phyloP scores from a whole-genome alignment of 2,888 invertebrate species.

The Drosophila meridiana region DNA sequence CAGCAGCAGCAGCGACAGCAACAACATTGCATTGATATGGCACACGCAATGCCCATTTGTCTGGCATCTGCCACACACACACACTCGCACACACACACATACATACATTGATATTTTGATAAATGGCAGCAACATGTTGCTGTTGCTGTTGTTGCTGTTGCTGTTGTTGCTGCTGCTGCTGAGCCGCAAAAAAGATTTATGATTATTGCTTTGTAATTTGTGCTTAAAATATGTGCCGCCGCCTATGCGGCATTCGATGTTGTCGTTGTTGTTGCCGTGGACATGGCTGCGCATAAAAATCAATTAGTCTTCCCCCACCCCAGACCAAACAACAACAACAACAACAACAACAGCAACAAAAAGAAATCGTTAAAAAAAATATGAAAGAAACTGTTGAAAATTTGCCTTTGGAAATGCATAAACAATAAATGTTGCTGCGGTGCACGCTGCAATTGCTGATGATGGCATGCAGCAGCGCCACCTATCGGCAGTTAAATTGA shows the following conservation, averaged over 20 bases:
- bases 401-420: constrained; percentile 45
- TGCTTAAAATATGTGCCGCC: constrained; percentile 79
- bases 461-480: constrained; percentile 77
- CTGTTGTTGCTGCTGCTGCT: constrained; percentile 41
- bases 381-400: constrained; percentile 32
- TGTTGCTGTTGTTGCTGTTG: constrained; percentile 49
- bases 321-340: not conserved
- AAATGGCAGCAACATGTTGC: constrained; percentile 75
- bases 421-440: constrained; percentile 67
- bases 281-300: constrained; percentile 67
- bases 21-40: constrained; percentile 61
- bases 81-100: constrained; percentile 21
- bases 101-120: constrained; percentile 63
- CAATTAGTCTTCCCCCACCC: constrained; percentile 59
- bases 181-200: constrained; percentile 80
- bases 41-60: constrained; percentile 76
- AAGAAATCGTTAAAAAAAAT: not conserved
- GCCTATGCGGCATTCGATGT: constrained; percentile 53
- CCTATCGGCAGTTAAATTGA: constrained; percentile 79
- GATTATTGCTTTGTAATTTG: constrained; percentile 80
- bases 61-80: constrained; percentile 67
- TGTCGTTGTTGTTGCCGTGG: constrained; percentile 35
- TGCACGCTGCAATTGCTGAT: constrained; percentile 46
- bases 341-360: not conserved
- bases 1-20: constrained; percentile 34